Evolutionary conservation across 2,888 invertebrate genomes (phyloP).

Genomic region (Acanthoscelides obtectus): DNA sequence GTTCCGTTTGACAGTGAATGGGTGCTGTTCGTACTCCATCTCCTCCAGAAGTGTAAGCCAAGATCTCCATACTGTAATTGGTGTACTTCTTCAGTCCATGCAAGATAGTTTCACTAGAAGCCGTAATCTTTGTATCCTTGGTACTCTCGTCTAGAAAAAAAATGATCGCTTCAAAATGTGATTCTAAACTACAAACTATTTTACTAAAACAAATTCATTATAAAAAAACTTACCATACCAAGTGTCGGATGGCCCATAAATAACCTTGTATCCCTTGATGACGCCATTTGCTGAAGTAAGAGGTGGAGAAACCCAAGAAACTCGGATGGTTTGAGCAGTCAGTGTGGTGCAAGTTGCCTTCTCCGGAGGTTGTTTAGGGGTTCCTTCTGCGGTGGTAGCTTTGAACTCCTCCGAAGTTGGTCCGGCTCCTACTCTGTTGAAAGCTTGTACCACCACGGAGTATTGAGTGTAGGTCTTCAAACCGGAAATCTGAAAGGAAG

Average conservation of each 20-base stretch:
- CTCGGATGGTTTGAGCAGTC: constrained; percentile 90
- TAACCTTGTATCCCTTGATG: constrained; percentile 92
- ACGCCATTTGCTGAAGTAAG: constrained; percentile 89
- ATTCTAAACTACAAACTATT: background rate
- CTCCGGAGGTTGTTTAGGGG: constrained; percentile 86
- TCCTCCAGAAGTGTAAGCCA: constrained; percentile 92
- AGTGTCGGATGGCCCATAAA: constrained; percentile 84
- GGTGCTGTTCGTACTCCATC: constrained; percentile 86
- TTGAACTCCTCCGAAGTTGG: constrained; percentile 85
- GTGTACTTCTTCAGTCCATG: constrained; percentile 92
- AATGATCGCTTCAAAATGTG: too few relatives aligned
- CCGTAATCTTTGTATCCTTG: constrained; percentile 86
- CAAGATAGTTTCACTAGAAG: constrained; percentile 89
- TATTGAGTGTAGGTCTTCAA: constrained; percentile 88
- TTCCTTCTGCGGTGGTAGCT: constrained; percentile 92
- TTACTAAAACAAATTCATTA: background rate
- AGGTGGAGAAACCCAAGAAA: constrained; percentile 93
- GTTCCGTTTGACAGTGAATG: constrained; percentile 91
- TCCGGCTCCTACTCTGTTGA: constrained; percentile 90
- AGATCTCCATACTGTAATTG: constrained; percentile 94
- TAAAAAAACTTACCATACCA: constrained; percentile 71
- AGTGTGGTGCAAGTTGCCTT: constrained; percentile 89
- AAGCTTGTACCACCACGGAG: constrained; percentile 92
- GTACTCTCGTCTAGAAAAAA: constrained; percentile 71
- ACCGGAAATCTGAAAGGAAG: constrained; percentile 35